Evolutionary conservation across 1,140 invertebrate species (phyloP), one percentile per base, ranked within the genome.

Genomic region (Cyrtorhinus lividipennis): DNA sequence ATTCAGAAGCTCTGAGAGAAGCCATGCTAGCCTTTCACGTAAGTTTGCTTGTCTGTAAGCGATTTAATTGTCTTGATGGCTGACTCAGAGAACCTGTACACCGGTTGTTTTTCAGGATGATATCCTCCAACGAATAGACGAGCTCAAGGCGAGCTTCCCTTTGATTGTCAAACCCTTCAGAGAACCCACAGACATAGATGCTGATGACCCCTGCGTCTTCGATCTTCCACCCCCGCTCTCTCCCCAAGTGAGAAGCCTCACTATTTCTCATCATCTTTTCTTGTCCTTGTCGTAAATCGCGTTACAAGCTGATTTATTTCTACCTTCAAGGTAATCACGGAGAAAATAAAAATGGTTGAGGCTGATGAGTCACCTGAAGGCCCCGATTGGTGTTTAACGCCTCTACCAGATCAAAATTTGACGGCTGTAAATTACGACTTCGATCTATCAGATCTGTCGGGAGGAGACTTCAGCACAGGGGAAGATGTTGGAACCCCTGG

Each of bases 361-460:
- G n/a, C 24, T 2, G 56, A 38, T 38, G 38, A 76, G 73, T 0
- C 66, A 71, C 30, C 80, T 80, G 80, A 1, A 80, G 79, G 3
- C 75, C 78, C 8, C 79, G 80, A 1, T 77, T 79, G 0, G 20
- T 74, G 82, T 60, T 78, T 82, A 57, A 64, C 77, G 53, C 72
- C 77, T 27, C 81, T 80, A 3, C 79, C 79, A 1, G 81, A 84
- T 66, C 80, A 83, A 25, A 75, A 76, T 61, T 68, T 85, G 13
- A 81, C 80, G n/a, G 81, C 81, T 68, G 80, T 85, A 22, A 85
- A 84, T 72, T 86, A 84, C 68, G 84, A 85, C 65, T 84, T 86
- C 53, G 83, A 85, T 69, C 73, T 83, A 56, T 85, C 82, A 1
- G 84, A 85, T 72, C 74, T 82, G 27, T 86, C 83, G 66, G 80